Evolutionary conservation across 2,888 invertebrate genomes (phyloP).

Genomic region (Monochamus alternatus): DNA sequence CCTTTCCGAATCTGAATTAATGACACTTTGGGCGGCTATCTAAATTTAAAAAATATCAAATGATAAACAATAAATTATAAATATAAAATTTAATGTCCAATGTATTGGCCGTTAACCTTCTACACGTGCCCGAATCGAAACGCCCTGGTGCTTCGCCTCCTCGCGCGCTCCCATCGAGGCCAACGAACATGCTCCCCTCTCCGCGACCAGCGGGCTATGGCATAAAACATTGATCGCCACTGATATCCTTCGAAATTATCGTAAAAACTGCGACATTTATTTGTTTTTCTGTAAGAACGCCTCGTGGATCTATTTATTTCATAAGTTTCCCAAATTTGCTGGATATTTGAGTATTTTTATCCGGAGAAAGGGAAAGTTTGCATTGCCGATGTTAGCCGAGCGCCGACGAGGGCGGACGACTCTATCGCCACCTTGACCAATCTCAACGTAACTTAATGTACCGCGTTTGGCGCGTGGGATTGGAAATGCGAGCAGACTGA

Average conservation of each 20-base stretch:
- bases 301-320: constrained; percentile 32
- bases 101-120: constrained; percentile 55
- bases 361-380: constrained; percentile 65
- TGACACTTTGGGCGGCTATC: constrained; percentile 23
- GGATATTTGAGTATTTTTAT: constrained; percentile 27
- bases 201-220: constrained; percentile 31
- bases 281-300: constrained; percentile 28
- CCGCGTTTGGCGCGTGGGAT: constrained; percentile 45
- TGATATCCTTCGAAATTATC: constrained; percentile 40
- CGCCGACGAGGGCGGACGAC: constrained; percentile 52
- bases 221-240: constrained; percentile 38
- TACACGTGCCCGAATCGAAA: constrained; percentile 64
- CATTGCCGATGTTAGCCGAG: constrained; percentile 57
- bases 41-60: constrained; percentile 28
- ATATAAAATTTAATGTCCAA: constrained; percentile 28
- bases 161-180: constrained; percentile 65
- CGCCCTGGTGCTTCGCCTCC: constrained; percentile 65
- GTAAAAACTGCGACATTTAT: constrained; percentile 34
- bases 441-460: constrained; percentile 67
- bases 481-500: constrained; percentile 34
- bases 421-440: constrained; percentile 69
- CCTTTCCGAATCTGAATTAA: constrained; percentile 42
- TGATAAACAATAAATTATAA: constrained; percentile 21
- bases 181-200: constrained; percentile 58
- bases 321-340: constrained; percentile 29